Evolutionary conservation across 1,140 invertebrate species (phyloP), one percentile per base, ranked within the genome.

Genomic region (Conopomorpha cramerella): DNA sequence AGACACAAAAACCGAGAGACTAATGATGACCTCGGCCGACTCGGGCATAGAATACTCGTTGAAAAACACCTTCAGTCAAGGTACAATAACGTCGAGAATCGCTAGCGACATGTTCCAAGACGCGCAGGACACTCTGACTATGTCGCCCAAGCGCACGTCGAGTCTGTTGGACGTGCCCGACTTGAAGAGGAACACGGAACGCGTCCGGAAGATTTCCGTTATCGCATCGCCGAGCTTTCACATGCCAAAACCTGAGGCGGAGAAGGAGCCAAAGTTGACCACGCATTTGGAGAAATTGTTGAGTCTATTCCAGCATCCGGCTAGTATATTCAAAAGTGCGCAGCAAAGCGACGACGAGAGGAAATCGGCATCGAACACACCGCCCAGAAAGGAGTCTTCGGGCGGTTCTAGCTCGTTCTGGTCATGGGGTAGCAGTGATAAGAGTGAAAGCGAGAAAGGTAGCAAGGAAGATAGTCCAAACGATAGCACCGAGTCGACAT

Each of bases 151-250:
- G 41, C 36, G 70, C 33, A 59, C 68, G 0, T 67, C 72, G 0
- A 77, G 72, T 43, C 36, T 78, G 13, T 40, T 79, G 1, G 77
- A 79, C 30, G 72, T 79, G 2, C 77, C 62, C 2, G 71, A 63
- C 4, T 42, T 77, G 35, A 72, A 67, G 34, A 76, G 76, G 43
- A 64, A 62, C 1, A 37, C 63, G 38, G 60, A 71, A 39, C 34
- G 76, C 15, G 70, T 74, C 41, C 59, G 81, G 7, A 83, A 82
- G 51, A 74, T 80, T 17, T 82, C 81, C 0, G 80, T 82, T n/a
- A 57, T 70, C 1, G 65, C 71, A 0, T 71, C 77, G 3, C 50
- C 67, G 2, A 70, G 65, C 31, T 67, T 72, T 34, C 56, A 66
- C 30, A 56, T 72, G 38, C 61, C 62, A 1, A 62, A 55, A 39